Conservation (phyloP, 2,113 vertebrate genomes). For the Pseudonaja textilis region DNA sequence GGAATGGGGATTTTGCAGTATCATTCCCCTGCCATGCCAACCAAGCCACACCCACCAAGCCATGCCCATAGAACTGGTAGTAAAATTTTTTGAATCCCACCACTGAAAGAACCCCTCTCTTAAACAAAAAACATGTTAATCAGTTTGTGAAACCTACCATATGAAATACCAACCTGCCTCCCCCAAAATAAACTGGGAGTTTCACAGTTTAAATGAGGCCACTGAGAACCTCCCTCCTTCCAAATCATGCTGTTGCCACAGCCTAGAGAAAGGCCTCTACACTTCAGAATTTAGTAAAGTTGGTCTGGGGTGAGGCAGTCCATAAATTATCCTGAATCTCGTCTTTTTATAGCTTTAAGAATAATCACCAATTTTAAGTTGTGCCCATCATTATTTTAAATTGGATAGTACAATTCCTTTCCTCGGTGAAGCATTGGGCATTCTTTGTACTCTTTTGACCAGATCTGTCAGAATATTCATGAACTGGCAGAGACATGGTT, state of each 20-base stretch:
- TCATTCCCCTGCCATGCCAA: too few species aligned
- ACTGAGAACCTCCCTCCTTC: background rate
- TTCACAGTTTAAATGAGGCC: background rate
- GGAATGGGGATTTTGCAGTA: too few species aligned
- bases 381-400: background rate
- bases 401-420: background rate
- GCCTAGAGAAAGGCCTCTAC: background rate
- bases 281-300: background rate
- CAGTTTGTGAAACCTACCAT: background rate
- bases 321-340: background rate
- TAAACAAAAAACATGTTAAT: background rate
- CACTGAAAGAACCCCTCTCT: background rate
- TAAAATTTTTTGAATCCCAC: too few species aligned
- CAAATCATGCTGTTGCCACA: background rate
- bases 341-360: background rate
- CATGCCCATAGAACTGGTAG: too few species aligned
- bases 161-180: background rate
- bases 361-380: background rate
- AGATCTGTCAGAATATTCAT: background rate
- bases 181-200: background rate
- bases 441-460: background rate
- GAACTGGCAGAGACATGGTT: too few species aligned
- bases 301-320: background rate
- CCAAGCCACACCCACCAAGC: too few species aligned
- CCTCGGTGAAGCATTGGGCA: background rate